These are phyloP conservation scores for Euclidia mi DNA, from an alignment of 2,888 invertebrate species.

Conservation along the genomic window DNA sequence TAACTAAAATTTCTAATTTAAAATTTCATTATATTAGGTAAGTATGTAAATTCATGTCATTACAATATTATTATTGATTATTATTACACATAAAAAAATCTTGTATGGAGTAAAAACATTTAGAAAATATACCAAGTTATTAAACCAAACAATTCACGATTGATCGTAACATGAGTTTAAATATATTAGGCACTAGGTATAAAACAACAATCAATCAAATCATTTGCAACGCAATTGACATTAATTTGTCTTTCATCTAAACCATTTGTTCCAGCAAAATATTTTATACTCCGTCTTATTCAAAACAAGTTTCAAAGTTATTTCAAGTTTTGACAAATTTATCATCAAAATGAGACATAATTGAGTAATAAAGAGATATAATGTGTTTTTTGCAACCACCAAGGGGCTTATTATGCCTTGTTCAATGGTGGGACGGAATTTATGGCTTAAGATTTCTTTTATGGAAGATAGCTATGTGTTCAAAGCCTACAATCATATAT, in stretches of 20 bases:
- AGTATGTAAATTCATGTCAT: no score
- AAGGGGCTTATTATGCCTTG: constrained; percentile 4
- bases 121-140: no score
- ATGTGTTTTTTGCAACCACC: constrained; percentile 8
- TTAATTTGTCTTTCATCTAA: background rate
- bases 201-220: background rate
- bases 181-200: no score
- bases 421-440: constrained; percentile 3
- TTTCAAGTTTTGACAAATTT: constrained; percentile 36
- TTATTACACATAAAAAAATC: no score
- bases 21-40: no score
- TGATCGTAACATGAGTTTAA: no score
- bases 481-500: no score
- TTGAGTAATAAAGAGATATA: constrained; percentile 27
- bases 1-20: no score
- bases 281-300: background rate
- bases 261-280: background rate
- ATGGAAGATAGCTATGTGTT: background rate
- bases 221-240: background rate
- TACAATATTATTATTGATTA: no score
- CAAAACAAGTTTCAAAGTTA: constrained; percentile 7
- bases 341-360: constrained; percentile 25
- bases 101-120: no score
- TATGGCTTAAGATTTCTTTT: constrained; percentile 1
- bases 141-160: no score